Evolutionary conservation across 2,113 vertebrate species (phyloP), one percentile per base, ranked within the genome.

Genomic region (Calidris pygmaea): DNA sequence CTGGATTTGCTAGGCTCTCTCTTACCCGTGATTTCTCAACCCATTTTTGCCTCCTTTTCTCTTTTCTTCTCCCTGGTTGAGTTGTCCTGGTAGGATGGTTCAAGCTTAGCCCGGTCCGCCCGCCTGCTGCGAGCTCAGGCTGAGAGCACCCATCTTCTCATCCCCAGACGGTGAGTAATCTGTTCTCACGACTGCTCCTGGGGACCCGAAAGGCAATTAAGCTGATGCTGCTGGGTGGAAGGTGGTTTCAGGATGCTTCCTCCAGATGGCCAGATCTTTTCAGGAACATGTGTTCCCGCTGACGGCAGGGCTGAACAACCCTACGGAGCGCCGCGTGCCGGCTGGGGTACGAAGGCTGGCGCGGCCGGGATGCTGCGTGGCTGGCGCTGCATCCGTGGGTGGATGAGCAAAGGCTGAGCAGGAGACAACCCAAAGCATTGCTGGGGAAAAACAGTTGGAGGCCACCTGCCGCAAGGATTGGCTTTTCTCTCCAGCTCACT

Each of bases 201-300:
- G 35, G 72, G 63, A 55, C 35, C 47, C 17, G 45, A 80, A 80
- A 63, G 41, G 22, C 62, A 89, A 58, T 68, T 67, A 59, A 81
- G 35, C 43, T 74, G 55, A 34, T 58, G n/a, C 48, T 86, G 23
- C 27, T 78, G 71, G 29, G 37, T 70, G 45, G 72, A 86, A 95
- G 66, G 89, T 74, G 65, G 48, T 78, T 70, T 86, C 85, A 85
- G 3, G 5, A 58, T 32, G 66, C 43, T 78, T 89, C 81, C 60
- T 94, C 71, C 85, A 86, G 85, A 89, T 89, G 71, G 85, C 50
- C 62, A 89, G 48, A 65, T 65, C 60, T 86, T 89, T 74, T 91
- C n/a, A 41, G 76, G 85, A 89, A 43, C 55, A 10, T 12, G 60
- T 55, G 72, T 83, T 91, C 77, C 76, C 1, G 1, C 14, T 47